Conservation (phyloP, 2,113 vertebrate genomes). For the Psilopsiagon aurifrons region DNA sequence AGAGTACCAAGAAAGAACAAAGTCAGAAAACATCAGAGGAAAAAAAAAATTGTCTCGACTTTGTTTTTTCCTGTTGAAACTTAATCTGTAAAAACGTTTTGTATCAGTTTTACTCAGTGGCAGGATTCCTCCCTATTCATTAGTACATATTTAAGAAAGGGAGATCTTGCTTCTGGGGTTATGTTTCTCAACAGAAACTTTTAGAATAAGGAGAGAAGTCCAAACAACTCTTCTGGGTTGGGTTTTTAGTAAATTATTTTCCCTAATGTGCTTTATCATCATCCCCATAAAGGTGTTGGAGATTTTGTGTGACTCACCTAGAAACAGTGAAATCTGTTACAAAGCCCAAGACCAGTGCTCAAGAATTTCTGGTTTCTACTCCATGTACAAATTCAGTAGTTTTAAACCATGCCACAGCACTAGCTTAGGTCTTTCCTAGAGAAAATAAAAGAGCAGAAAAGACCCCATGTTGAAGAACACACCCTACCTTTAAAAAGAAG, state of each 20-base stretch:
- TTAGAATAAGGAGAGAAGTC: neutral
- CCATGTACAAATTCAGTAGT: neutral
- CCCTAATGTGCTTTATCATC: neutral
- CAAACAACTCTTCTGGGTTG: neutral
- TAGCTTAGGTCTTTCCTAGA: neutral
- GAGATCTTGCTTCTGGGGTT: neutral
- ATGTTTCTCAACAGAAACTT: neutral
- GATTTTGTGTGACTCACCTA: neutral
- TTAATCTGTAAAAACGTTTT: neutral
- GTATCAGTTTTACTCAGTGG: neutral
- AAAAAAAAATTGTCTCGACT: neutral
- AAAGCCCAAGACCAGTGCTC: neutral
- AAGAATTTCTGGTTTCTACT: neutral
- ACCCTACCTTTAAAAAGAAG: neutral
- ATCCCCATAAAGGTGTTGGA: accelerated
- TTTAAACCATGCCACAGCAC: neutral
- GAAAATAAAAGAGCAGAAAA: neutral
- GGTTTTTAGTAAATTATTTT: neutral
- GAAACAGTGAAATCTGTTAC: neutral
- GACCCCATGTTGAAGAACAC: neutral
- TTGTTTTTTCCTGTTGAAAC: neutral
- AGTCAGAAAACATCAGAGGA: neutral
- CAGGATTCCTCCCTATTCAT: neutral
- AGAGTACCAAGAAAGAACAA: neutral
- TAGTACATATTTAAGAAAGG: accelerated